phyloP scores from a whole-genome alignment of 2,797 vertebrate species.

The Pelodytes ibericus region DNA sequence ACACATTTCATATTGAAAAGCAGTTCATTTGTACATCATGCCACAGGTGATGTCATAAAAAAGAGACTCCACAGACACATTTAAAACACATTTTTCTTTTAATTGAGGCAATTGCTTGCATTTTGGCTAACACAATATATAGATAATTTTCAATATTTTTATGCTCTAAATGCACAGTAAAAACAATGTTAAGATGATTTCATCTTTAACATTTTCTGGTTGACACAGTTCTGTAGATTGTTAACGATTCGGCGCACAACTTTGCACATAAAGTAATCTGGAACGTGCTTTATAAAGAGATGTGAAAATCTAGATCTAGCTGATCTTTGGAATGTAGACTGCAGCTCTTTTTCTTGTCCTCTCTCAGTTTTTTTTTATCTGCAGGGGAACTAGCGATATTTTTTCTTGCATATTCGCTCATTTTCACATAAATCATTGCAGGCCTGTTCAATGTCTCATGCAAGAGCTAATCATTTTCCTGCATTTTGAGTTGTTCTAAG shows the following conservation, averaged over 20 bases:
- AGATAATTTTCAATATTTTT: no score
- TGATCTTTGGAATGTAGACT: slow-evolving; percentile 12
- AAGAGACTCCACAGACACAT: no score
- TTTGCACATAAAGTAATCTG: slow-evolving; percentile 18
- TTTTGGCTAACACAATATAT: no score
- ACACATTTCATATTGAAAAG: no score
- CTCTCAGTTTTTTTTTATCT: slow-evolving; percentile 38
- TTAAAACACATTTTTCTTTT: no score
- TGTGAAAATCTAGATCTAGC: slow-evolving; percentile 40
- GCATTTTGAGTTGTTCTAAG: slow-evolving; percentile 42
- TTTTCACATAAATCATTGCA: slow-evolving; percentile 46
- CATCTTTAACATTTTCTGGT: slow-evolving; percentile 59
- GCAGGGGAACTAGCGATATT: slow-evolving; percentile 34
- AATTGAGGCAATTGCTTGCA: no score
- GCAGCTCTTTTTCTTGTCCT: slow-evolving; percentile 35
- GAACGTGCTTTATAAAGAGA: slow-evolving; percentile 20
- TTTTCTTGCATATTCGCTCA: slow-evolving; percentile 28
- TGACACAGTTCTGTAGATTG: slow-evolving; percentile 40
- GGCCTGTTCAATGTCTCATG: slow-evolving; percentile 27
- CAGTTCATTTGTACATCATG: no score
- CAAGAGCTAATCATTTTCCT: slow-evolving; percentile 28
- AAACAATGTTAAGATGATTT: no score
- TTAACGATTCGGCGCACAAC: slow-evolving; percentile 1
- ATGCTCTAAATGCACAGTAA: no score
- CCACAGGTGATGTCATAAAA: no score